phyloP scores from a whole-genome alignment of 92 coral and sea anemone species.

The Hydrozoanthus gracilis region DNA sequence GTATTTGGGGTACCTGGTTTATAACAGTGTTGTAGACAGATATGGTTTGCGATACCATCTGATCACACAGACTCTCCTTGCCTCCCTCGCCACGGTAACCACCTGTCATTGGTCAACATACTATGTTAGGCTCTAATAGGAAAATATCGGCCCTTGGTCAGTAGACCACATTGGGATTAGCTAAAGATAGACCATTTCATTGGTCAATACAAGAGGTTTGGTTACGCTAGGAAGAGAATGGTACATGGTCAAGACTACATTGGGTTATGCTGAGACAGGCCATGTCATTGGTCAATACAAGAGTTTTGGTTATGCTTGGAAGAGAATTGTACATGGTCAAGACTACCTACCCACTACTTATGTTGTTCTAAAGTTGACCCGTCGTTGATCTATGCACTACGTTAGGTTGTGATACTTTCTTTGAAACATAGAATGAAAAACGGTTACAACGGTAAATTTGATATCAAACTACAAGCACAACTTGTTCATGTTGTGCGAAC shows the following conservation, averaged over 20 bases:
- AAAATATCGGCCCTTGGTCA: too few relatives aligned
- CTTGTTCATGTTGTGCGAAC: background rate
- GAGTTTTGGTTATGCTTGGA: background rate
- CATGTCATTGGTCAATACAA: constrained; percentile 20
- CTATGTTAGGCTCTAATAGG: background rate
- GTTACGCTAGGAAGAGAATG: too few relatives aligned
- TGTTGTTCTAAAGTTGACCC: too few relatives aligned
- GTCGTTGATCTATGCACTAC: too few relatives aligned
- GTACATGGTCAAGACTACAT: too few relatives aligned
- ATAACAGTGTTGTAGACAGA: constrained; percentile 93
- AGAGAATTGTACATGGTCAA: too few relatives aligned
- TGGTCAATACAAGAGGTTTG: too few relatives aligned
- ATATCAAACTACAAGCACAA: background rate
- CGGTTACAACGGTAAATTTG: background rate
- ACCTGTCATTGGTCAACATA: constrained; percentile 48
- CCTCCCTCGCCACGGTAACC: constrained; percentile 81
- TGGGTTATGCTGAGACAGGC: too few relatives aligned
- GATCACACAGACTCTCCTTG: constrained; percentile 80
- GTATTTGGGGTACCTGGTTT: constrained; percentile 74
- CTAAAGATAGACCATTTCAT: too few relatives aligned
- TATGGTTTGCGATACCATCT: constrained; percentile 82
- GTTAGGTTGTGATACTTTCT: too few relatives aligned
- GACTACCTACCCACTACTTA: too few relatives aligned
- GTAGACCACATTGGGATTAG: too few relatives aligned
- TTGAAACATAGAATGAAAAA: background rate